Base-by-base conservation (phyloP, 2,113 vertebrate genomes). In the Aix galericulata region DNA sequence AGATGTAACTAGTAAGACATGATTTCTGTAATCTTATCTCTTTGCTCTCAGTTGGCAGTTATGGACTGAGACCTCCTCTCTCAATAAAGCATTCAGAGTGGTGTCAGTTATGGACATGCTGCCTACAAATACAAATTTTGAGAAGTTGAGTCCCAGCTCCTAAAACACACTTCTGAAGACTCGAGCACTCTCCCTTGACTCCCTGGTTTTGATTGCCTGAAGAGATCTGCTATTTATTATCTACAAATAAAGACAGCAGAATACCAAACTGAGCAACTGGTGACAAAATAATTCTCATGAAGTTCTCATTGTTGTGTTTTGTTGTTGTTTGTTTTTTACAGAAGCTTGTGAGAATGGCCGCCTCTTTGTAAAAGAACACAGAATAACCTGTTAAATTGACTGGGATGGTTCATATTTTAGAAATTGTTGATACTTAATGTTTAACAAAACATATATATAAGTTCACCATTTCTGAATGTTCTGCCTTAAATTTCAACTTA, bases 341-440 rank as follows among this genome's bases (percentile, higher is more conserved):
- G 31, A 68, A 75, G 31, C 16, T 29, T 17, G 44, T 4, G 6
- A 69, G 14, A 53, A 64, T 6, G 9, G 25, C 32, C 8, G 46
- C 25, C 38, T 64, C 32, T 72, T 64, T 31, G 13, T 44, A 58
- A 29, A 71, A 44, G 10, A 82, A 46, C 10, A 77, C 22, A 22
- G 23, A 68, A 38, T 1, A 4, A 18, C 21, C 62, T 29, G 22
- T 71, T 36, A 16, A 62, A 48, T 7, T n/a, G 9, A 5, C 14
- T 74, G 52, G 46, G 6, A 21, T 2, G 6, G 3, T 13, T 72
- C n/a, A 2, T 46, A 6, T 42, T 63, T 53, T 34, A 52, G 22
- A 13, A 27, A 23, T 4, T 6, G 20, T 17, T 1, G 0, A n/a
- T 44, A 50, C n/a, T n/a, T 29, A 44, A 3, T 26, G 13, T 22